Conservation (phyloP, 1,140 invertebrate genomes). For the Frieseomelitta varia region DNA sequence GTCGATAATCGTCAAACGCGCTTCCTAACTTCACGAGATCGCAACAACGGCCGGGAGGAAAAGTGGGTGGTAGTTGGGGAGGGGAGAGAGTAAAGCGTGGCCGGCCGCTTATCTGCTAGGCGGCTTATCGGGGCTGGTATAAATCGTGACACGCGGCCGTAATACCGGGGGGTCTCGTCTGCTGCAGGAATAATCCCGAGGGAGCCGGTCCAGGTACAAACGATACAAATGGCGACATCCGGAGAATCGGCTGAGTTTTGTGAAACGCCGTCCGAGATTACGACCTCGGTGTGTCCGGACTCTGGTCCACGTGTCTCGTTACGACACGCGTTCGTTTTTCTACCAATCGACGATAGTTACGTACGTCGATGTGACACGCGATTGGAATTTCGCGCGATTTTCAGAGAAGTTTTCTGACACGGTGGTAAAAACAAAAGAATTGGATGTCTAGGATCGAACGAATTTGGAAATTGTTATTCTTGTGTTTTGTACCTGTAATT, state of each 20-base stretch:
- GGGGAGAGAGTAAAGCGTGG: background rate
- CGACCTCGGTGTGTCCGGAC: background rate
- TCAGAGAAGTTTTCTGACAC: background rate
- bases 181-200: conserved; percentile 62
- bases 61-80: too few species aligned
- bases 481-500: too few species aligned
- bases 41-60: background rate
- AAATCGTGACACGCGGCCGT: conserved; percentile 58
- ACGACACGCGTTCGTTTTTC: background rate
- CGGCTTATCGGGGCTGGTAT: conserved; percentile 65
- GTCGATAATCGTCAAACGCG: conserved; percentile 50
- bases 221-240: conserved; percentile 60
- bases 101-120: conserved; percentile 54
- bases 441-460: background rate
- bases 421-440: too few species aligned
- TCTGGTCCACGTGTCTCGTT: background rate
- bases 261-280: conserved; percentile 24
- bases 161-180: conserved; percentile 45
- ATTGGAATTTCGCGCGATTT: background rate
- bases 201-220: conserved; percentile 42
- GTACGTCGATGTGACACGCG: background rate
- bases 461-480: background rate
- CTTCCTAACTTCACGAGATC: conserved; percentile 19
- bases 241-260: conserved; percentile 48
- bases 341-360: background rate